Base-by-base conservation (phyloP, 2,888 invertebrate species). In the Pterostichus niger region DNA sequence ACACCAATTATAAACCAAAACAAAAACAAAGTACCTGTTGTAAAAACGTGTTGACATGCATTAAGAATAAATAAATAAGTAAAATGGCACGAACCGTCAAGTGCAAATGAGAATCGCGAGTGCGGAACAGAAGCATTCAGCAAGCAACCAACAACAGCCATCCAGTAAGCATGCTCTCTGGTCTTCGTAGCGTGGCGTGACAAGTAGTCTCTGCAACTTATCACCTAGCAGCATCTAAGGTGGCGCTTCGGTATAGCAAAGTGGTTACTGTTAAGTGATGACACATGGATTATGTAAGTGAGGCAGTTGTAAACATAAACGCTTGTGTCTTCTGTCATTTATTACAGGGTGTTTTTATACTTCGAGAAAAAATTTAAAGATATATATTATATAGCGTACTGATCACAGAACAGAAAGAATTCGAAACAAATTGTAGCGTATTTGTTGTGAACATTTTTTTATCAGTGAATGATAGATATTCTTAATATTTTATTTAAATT, bases 131-230 rank as follows among this genome's bases (percentile, higher is more conserved):
- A 31, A 11, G 59, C 24, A 59, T 24, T 11, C 56, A 56, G 15
- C 24, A 56, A 15, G 10, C 59, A 11, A 24, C 24, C 17, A 17
- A 17, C 59, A 59, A 24, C 59, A 24, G 9, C 40, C 6, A 40
- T 40, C 40, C 40, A 7, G 40, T 9, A 40, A 40, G 40, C 40
- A 40, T 7, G 59, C 59, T 24, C 24, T 24, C 24, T 24, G 59
- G 59, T 59, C 59, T 59, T 59, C 59, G 59, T 59, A 59, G 46
- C 73, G 24, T 73, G 73, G 46, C 73, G 24, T 73, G 73, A 73
- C 73, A 73, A 73, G 73, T 73, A 68, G 68, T 68, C 31, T 13
- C 33, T 68, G 68, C 68, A 68, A 68, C 68, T 68, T 68, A 68
- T 68, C 68, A 68, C 44, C 73, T 59, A 59, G 24, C 40, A 15